Evolutionary conservation across 2,888 invertebrate genomes (phyloP).

Genomic region (Luffia ferchaultella): DNA sequence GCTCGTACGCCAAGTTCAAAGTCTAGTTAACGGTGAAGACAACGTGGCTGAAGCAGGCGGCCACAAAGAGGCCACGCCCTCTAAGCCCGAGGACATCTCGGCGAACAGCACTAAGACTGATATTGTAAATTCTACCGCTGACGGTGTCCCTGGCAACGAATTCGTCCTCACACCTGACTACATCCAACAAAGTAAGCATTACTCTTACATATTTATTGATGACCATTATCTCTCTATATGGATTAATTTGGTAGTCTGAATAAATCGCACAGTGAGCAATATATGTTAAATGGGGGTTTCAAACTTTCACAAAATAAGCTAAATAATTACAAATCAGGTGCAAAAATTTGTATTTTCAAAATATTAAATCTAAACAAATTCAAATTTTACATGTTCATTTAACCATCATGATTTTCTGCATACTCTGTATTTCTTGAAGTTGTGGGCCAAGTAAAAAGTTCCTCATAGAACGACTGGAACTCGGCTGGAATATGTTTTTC

Average conservation of each 20-base stretch:
- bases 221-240: conserved; percentile 3
- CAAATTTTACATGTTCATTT: not conserved
- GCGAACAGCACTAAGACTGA: conserved; percentile 48
- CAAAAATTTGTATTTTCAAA: not conserved
- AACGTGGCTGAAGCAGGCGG: conserved; percentile 45
- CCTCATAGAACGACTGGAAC: no score
- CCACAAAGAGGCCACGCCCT: conserved; percentile 43
- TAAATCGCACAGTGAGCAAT: no score
- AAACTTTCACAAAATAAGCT: no score
- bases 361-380: not conserved
- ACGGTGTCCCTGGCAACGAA: conserved; percentile 48
- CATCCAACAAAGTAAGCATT: conserved; percentile 89
- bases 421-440: no score
- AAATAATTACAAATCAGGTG: not conserved
- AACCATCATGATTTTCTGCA: no score
- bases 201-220: conserved; percentile 2
- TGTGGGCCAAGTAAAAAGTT: no score
- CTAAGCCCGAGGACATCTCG: conserved; percentile 44
- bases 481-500: no score
- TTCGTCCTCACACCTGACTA: conserved; percentile 92
- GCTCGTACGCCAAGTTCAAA: conserved; percentile 20
- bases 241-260: no score
- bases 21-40: conserved; percentile 52
- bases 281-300: no score
- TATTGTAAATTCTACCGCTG: conserved; percentile 37